Base-by-base conservation (phyloP, 23 tunicate genomes). In the Halocynthia roretzi region DNA sequence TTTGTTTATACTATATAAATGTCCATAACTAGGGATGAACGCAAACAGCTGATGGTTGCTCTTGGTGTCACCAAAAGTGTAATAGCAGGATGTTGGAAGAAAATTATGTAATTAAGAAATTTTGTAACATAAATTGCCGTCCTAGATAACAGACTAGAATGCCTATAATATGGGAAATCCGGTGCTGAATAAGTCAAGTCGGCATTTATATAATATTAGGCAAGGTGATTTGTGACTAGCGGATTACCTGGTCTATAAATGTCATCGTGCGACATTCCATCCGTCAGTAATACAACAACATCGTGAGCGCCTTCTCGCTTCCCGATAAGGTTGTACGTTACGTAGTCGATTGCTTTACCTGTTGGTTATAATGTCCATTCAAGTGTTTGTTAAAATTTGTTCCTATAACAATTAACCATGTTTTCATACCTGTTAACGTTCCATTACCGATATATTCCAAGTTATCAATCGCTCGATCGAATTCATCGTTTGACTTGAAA, bases 221-320 rank as follows among this genome's bases (percentile, higher is more conserved):
- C 44, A 31, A 31, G 4, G 44, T 31, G 44, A 31, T 31, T 31
- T 31, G 44, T 31, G 44, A 61, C 61, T 56, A n/a, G 6, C 19
- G 54, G 49, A 12, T 77, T 83, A 84, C 89, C 68, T 57, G 71
- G 77, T 71, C 10, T 20, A 44, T 61, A 64, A 1, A 77, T 54
- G 22, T 78, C 75, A 70, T 84, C 89, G 61, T 84, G 83, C 4
- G 89, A 61, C 49, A 80, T 84, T 10, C 89, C 89, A 60, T 84
- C 89, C 8, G 83, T 84, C 9, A 84, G 72, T 22, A 77, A 79
- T 7, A 84, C 71, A 20, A 78, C 89, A 18, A 84, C 71, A 21
- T 72, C 82, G 15, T 61, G 61, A 15, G 76, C 70, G 19, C 89
- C 89, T 21, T 67, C 67, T 44, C 89, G 77, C 53, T 51, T n/a